Evolutionary conservation across 2,113 vertebrate genomes (phyloP), one percentile per base, ranked within the genome.

Genomic region (Actenoides hombroni): DNA sequence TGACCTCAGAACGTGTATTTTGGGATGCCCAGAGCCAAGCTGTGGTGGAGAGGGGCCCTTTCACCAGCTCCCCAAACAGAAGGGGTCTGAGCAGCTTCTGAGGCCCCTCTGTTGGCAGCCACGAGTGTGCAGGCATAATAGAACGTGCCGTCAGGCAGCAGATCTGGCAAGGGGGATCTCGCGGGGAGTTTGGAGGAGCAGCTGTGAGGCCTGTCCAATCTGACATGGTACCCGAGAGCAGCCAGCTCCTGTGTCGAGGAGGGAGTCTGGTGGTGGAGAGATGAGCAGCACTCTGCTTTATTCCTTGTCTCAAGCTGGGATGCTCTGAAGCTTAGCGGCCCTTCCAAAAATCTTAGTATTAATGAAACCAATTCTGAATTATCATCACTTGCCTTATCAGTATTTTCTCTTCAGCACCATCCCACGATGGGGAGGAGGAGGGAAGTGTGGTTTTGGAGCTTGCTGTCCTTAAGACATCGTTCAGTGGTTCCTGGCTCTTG

Each of bases 61-160:
- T 56, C 5, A 40, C 13, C 14, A 44, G 21, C 39, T 48, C 17
- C 23, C 7, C 24, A 56, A 42, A 54, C n/a, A 61, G 48, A 65
- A 76, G 35, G 39, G 21, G 5, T 68, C 60, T 90, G 40, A 33
- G 69, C 15, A 39, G 42, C 46, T 64, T 28, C 26, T 1, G 79
- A 70, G 19, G 8, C 33, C 24, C 13, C 23, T 83, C 25, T 0
- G 0, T 35, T 4, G 5, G 24, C 31, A 2, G 3, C 53, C 65
- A 53, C 1, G 16, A 18, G 2, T 26, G 6, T n/a, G 33, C 74
- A 64, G 21, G 21, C 2, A 1, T 35, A 39, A 28, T 5, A 12
- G 75, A 70, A 10, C 3, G 2, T 71, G 69, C 12, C 5, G 5
- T 19, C 0, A 1, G n/a, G 37, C 71, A 85, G 54, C 1, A 1